Evolutionary conservation across 1,140 invertebrate species (phyloP), one percentile per base, ranked within the genome.

Genomic region (Brachystomella parvula): DNA sequence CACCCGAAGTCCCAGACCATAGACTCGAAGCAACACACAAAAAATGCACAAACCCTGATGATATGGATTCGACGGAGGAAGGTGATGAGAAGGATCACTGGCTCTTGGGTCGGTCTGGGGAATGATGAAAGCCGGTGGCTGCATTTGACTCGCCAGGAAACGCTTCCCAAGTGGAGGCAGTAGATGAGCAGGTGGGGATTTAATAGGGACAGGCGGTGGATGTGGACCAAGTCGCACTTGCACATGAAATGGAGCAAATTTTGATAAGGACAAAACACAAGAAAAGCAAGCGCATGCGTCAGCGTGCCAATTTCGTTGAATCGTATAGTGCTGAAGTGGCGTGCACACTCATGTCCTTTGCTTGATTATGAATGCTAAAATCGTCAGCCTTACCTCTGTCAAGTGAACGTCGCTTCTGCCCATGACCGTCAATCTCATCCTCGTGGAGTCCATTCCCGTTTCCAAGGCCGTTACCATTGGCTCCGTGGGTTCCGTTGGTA

Each of bases 371-470:
- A n/a, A n/a, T n/a, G n/a, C n/a, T n/a, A n/a, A n/a, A n/a, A n/a
- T n/a, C n/a, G n/a, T n/a, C n/a, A n/a, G n/a, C 49, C 33, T 61
- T 65, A 69, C 67, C 64, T 66, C 65, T 61, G 21, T 70, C 68
- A 30, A 70, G 47, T 35, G 68, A 66, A 39, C 39, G 57, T 57
- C 69, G 57, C 57, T 70, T 67, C 47, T 49, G 57, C 32, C 60
- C 31, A 3, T 33, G 21, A 9, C 47, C 58, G n/a, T 70, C 69
- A n/a, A 21, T 0, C 44, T 70, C 69, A 28, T 70, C 69, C 2
- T 19, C 17, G 15, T 30, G 31, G 29, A 49, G 35, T 29, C 63
- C 67, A 65, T 62, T 57, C 29, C 63, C 67, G 30, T 69, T 69
- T 57, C 67, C 67, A 26, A 28, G 39, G 21, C 28, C 9, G 28